These are phyloP conservation scores for Drosophila albomicans DNA, from an alignment of 1,140 invertebrate species.

Conservation along the genomic window DNA sequence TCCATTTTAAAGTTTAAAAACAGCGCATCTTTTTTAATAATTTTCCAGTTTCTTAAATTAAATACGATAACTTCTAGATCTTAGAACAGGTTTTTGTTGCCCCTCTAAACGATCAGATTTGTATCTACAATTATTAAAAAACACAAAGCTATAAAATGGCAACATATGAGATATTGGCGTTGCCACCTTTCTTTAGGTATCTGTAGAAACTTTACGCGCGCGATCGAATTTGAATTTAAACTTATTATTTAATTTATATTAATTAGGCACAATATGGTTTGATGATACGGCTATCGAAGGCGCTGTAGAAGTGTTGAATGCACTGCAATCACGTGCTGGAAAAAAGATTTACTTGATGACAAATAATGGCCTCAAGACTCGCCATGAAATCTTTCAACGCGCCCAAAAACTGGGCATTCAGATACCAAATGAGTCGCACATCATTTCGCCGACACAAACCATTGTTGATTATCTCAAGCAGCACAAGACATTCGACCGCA, in stretches of 20 bases:
- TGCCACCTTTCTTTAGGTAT: conserved; percentile 14
- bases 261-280: conserved; percentile 93
- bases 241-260: conserved; percentile 6
- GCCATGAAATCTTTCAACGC: conserved; percentile 92
- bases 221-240: conserved; percentile 13
- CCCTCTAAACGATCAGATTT: too few species aligned
- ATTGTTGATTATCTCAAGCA: conserved; percentile 92
- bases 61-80: not conserved
- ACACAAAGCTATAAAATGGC: too few species aligned
- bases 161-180: not conserved
- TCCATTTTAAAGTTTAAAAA: not conserved
- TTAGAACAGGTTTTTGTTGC: too few species aligned
- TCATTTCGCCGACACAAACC: conserved; percentile 93
- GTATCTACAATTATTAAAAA: too few species aligned
- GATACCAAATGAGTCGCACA: conserved; percentile 90
- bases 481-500: conserved; percentile 87
- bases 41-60: not conserved
- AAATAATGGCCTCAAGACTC: conserved; percentile 97
- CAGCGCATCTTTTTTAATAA: not conserved
- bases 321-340: conserved; percentile 88
- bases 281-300: conserved; percentile 89
- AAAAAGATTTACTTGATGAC: conserved; percentile 96
- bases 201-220: not conserved
- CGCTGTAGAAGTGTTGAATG: conserved; percentile 91
- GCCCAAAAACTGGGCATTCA: conserved; percentile 91